These are phyloP conservation scores for Pogonus chalceus DNA, from an alignment of 1,140 invertebrate species.

Conservation along the genomic window DNA sequence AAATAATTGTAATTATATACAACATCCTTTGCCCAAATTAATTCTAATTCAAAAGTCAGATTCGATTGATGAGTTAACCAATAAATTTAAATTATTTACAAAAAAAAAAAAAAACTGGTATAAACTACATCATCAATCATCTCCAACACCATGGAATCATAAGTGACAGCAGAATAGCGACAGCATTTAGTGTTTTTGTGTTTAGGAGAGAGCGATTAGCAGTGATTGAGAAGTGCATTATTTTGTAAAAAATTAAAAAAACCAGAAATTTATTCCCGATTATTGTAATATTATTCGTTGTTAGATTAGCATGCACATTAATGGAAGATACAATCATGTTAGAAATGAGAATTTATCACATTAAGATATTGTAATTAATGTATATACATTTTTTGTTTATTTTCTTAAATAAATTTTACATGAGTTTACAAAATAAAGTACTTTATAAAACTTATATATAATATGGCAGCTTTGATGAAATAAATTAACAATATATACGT, in stretches of 20 bases:
- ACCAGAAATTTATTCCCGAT: background rate
- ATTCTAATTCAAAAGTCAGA: background rate
- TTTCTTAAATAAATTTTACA: no score
- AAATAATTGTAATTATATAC: background rate
- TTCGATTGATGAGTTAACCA: background rate
- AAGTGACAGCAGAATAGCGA: constrained; percentile 36
- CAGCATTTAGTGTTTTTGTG: constrained; percentile 14
- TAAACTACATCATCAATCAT: background rate
- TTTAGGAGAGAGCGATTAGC: background rate
- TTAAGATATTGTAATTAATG: no score
- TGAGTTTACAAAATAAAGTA: no score
- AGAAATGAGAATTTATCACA: no score
- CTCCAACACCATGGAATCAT: constrained; percentile 14
- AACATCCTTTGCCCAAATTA: background rate
- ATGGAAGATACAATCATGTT: no score
- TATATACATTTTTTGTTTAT: no score
- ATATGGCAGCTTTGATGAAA: no score
- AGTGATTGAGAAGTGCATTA: background rate
- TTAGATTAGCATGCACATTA: background rate
- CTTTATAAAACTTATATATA: no score
- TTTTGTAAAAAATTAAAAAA: background rate
- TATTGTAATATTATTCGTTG: background rate
- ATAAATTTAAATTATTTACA: background rate
- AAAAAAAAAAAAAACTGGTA: background rate
- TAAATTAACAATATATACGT: no score